These are phyloP conservation scores for Tringa solitaria DNA, from an alignment of 2,113 vertebrate species.

Conservation along the genomic window DNA sequence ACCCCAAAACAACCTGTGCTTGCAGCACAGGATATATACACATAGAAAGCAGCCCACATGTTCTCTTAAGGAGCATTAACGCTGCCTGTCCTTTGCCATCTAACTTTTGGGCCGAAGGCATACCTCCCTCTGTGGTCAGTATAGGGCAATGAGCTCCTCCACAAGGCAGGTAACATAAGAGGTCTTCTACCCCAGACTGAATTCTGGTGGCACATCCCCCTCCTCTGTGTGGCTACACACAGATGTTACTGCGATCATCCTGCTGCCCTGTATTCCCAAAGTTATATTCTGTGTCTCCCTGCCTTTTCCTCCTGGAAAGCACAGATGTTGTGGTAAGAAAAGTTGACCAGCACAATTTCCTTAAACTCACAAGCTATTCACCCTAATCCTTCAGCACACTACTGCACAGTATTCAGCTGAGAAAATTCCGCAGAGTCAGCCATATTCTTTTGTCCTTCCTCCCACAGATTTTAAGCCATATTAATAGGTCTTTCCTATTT, in stretches of 20 bases:
- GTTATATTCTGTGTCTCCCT: not conserved
- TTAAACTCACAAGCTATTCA: not conserved
- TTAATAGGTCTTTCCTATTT: not conserved
- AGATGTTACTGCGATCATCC: not conserved
- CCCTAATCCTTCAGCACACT: not conserved
- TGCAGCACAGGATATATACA: not conserved
- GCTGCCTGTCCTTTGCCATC: not conserved
- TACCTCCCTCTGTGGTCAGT: not conserved
- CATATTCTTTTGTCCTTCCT: not conserved
- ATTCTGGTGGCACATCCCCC: not conserved
- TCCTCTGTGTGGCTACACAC: not conserved
- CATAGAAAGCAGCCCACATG: not conserved
- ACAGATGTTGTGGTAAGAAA: not conserved
- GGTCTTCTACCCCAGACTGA: not conserved
- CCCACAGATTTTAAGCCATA: not conserved
- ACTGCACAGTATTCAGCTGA: not conserved
- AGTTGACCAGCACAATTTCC: not conserved
- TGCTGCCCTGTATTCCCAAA: not conserved
- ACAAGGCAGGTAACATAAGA: not conserved
- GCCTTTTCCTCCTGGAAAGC: not conserved
- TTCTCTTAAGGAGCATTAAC: not conserved
- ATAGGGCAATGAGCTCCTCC: not conserved
- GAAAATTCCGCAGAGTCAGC: not conserved
- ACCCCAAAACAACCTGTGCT: not conserved
- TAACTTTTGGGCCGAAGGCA: not conserved